These are phyloP conservation scores for Trachelipus rathkii DNA, from an alignment of 1,140 invertebrate genomes.

Conservation along the genomic window DNA sequence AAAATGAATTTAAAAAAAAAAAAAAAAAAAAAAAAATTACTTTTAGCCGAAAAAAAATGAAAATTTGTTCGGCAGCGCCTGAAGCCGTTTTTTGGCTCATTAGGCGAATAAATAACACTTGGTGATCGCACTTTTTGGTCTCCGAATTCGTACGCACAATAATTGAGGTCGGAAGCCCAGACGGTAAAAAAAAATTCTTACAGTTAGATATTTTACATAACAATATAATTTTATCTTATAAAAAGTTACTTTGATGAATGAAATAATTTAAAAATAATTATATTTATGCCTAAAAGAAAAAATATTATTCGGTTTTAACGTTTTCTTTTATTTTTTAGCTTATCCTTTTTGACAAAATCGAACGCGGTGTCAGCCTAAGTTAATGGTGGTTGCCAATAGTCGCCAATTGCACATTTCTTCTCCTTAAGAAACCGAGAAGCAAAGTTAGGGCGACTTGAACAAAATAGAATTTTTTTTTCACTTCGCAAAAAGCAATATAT, in stretches of 20 bases:
- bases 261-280: no score
- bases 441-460: conserved; percentile 2
- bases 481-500: background rate
- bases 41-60: background rate
- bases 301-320: no score
- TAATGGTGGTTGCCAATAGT: background rate
- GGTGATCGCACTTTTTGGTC: background rate
- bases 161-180: no score
- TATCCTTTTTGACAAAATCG: background rate
- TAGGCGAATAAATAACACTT: background rate
- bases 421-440: conserved; percentile 8
- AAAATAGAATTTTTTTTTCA: background rate
- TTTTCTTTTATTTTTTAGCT: no score
- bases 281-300: no score
- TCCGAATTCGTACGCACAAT: background rate
- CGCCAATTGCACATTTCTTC: background rate
- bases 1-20: no score
- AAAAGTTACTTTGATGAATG: no score
- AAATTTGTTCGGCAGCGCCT: background rate
- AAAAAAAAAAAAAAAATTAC: background rate
- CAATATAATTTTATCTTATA: no score
- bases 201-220: no score
- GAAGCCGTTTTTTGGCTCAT: background rate
- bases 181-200: no score
- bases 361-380: background rate